Evolutionary conservation across 2,888 invertebrate genomes (phyloP).

Genomic region (Perithous albicinctus): DNA sequence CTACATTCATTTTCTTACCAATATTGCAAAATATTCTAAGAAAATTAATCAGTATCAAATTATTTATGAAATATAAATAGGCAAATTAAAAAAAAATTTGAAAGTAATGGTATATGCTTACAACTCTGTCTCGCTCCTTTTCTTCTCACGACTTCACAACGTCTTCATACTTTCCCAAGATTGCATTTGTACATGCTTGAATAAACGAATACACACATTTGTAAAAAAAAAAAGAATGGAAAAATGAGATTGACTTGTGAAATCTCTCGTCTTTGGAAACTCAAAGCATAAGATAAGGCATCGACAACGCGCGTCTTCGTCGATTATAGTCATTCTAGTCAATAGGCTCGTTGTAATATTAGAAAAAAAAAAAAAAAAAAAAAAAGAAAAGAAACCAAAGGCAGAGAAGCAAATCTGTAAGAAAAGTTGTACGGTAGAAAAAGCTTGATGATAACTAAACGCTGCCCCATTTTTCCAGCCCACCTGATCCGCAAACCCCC

Average conservation of each 20-base stretch:
- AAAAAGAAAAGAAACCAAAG: not conserved
- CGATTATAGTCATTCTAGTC: constrained; percentile 14
- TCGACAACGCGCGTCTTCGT: constrained; percentile 14
- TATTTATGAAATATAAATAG: too few relatives aligned
- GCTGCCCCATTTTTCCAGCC: constrained; percentile 22
- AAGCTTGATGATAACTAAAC: constrained; percentile 34
- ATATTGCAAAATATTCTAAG: too few relatives aligned
- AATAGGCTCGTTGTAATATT: constrained; percentile 22
- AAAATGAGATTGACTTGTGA: not conserved
- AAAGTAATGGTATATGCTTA: too few relatives aligned
- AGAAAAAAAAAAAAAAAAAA: constrained; percentile 2
- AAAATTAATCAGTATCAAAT: too few relatives aligned
- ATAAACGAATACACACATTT: constrained; percentile 14
- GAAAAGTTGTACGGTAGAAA: constrained; percentile 18
- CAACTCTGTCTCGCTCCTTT: constrained; percentile 9
- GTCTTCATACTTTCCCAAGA: constrained; percentile 14
- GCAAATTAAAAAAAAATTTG: too few relatives aligned
- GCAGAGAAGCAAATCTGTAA: constrained; percentile 1
- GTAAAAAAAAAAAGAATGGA: not conserved
- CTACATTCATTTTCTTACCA: too few relatives aligned
- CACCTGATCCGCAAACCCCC: constrained; percentile 12
- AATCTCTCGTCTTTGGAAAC: not conserved
- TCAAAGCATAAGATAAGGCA: constrained; percentile 10
- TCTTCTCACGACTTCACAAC: constrained; percentile 20
- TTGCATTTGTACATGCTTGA: not conserved